Evolutionary conservation across 2,113 vertebrate species (phyloP).

Genomic region (Bufo gargarizans): DNA sequence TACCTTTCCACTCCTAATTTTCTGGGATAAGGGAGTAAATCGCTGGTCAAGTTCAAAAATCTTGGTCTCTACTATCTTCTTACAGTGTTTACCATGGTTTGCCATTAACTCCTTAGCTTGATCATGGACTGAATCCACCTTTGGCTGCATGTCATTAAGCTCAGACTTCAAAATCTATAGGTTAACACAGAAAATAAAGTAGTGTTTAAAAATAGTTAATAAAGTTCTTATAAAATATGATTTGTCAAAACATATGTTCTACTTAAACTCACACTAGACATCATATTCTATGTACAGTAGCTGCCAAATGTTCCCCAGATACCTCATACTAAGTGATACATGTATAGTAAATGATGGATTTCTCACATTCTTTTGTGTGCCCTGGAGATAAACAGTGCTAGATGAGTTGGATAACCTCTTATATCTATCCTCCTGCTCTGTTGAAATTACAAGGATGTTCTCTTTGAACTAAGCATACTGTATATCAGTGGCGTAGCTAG

Average conservation of each 20-base stretch:
- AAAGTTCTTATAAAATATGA: too few relatives aligned
- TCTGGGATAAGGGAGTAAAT: conserved; percentile 81
- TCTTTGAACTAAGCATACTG: neutral
- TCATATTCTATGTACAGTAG: too few relatives aligned
- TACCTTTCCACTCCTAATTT: conserved; percentile 90
- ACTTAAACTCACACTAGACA: too few relatives aligned
- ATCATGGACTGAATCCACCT: conserved; percentile 84
- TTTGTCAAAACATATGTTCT: too few relatives aligned
- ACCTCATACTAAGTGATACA: too few relatives aligned
- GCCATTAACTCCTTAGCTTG: conserved; percentile 88
- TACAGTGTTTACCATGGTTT: conserved; percentile 89
- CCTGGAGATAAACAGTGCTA: neutral
- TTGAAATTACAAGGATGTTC: neutral
- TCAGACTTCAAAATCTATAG: conserved; percentile 89
- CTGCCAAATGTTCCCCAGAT: too few relatives aligned
- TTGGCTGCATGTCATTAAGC: conserved; percentile 85
- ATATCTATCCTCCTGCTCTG: neutral
- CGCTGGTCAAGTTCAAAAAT: conserved; percentile 86
- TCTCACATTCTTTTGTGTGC: neutral
- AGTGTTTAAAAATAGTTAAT: too few relatives aligned
- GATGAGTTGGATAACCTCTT: neutral
- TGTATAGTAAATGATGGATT: neutral
- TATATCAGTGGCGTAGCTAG: too few relatives aligned
- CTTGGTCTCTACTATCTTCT: conserved; percentile 86
- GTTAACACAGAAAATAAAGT: conserved; percentile 72